phyloP scores from a whole-genome alignment of 2,113 vertebrate genomes.

The Sebastes schlegelii region DNA sequence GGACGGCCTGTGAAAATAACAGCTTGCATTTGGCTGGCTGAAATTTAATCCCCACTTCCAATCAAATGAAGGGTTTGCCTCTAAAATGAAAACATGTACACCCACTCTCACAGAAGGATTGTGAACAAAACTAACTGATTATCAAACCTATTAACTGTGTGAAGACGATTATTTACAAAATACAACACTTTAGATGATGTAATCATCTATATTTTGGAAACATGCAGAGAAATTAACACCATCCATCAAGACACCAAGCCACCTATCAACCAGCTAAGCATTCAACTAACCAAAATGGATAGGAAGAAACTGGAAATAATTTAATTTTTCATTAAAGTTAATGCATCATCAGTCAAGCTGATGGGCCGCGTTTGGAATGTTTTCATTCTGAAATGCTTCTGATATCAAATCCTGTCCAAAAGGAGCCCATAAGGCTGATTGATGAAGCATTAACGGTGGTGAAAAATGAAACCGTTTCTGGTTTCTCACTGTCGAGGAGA shows the following conservation, averaged over 20 bases:
- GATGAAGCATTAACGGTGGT: slow-evolving; percentile 27
- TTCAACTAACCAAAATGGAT: neutral
- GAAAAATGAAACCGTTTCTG: neutral
- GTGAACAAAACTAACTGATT: slow-evolving; percentile 19
- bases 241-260: slow-evolving; percentile 27
- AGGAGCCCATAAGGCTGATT: slow-evolving; percentile 30
- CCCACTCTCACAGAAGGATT: neutral
- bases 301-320: slow-evolving; percentile 22
- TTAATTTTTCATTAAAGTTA: slow-evolving; percentile 40
- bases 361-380: slow-evolving; percentile 26
- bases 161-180: slow-evolving; percentile 27
- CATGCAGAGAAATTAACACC: slow-evolving; percentile 8
- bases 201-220: slow-evolving; percentile 36
- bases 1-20: slow-evolving; percentile 4
- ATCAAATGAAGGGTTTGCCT: slow-evolving; percentile 31
- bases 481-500: neutral
- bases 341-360: slow-evolving; percentile 55
- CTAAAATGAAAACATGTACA: slow-evolving; percentile 13
- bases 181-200: slow-evolving; percentile 18
- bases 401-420: slow-evolving; percentile 26
- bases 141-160: slow-evolving; percentile 17
- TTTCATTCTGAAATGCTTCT: slow-evolving; percentile 40
- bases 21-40: slow-evolving; percentile 1
- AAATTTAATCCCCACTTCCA: slow-evolving; percentile 8
- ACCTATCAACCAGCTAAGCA: slow-evolving; percentile 10